phyloP scores from a whole-genome alignment of 2,888 invertebrate genomes.

The Hydrotaea cyrtoneurina region DNA sequence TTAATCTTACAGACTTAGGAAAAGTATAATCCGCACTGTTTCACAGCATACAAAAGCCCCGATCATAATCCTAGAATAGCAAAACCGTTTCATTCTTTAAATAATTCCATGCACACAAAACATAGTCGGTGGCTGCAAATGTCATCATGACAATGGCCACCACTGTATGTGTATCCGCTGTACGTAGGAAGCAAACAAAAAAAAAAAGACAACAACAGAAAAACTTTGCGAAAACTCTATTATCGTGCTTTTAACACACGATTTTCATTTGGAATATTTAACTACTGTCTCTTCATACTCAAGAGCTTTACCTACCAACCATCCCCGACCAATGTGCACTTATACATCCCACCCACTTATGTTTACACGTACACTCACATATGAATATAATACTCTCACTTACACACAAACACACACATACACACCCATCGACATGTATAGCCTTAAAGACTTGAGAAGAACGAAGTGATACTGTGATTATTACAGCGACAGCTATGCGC shows the following conservation, averaged over 20 bases:
- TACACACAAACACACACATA: too few species aligned
- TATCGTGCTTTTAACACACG: conserved; percentile 62
- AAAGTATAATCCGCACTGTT: too few species aligned
- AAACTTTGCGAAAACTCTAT: conserved; percentile 40
- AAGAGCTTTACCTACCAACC: conserved; percentile 30
- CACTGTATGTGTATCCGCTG: not conserved
- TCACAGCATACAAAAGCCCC: too few species aligned
- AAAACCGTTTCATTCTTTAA: too few species aligned
- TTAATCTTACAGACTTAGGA: too few species aligned
- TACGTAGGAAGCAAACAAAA: not conserved
- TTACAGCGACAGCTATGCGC: not conserved
- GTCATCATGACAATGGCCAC: not conserved
- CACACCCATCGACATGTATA: not conserved
- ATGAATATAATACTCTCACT: too few species aligned
- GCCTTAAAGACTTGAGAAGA: not conserved
- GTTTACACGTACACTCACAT: not conserved
- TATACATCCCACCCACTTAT: not conserved
- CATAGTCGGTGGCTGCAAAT: not conserved
- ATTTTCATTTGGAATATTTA: conserved; percentile 30
- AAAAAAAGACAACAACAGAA: not conserved
- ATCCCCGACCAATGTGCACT: not conserved
- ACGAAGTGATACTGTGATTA: conserved; percentile 11
- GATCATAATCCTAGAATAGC: too few species aligned
- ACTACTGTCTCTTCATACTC: conserved; percentile 37
- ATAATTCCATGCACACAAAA: too few species aligned